These are phyloP conservation scores for Agrypnia vestita DNA, from an alignment of 1,140 invertebrate genomes.

Conservation along the genomic window DNA sequence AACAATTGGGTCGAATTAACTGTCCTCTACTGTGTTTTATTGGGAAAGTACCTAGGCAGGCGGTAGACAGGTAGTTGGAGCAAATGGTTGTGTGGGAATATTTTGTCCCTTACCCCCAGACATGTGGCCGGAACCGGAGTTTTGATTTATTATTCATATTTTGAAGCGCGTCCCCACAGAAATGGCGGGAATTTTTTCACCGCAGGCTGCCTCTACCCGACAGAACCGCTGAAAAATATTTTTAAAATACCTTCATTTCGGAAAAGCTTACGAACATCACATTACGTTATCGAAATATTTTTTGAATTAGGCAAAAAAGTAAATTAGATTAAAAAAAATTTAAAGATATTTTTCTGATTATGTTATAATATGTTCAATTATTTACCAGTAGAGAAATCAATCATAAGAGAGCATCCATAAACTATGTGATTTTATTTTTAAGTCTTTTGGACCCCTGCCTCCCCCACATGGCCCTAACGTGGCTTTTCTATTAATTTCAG, in stretches of 20 bases:
- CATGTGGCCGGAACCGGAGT: constrained; percentile 32
- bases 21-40: too few relatives aligned
- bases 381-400: too few relatives aligned
- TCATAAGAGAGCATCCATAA: too few relatives aligned
- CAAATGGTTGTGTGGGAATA: constrained; percentile 10
- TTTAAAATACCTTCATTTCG: neutral
- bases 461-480: too few relatives aligned
- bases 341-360: too few relatives aligned
- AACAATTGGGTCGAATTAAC: too few relatives aligned
- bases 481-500: too few relatives aligned
- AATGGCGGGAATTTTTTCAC: constrained; percentile 29
- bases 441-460: too few relatives aligned
- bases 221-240: constrained; percentile 3
- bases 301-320: neutral
- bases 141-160: constrained; percentile 51
- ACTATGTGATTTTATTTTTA: too few relatives aligned
- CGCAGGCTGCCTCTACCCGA: neutral
- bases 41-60: too few relatives aligned
- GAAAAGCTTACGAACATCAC: constrained; percentile 10
- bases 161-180: constrained; percentile 41
- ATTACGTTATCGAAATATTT: neutral
- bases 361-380: too few relatives aligned
- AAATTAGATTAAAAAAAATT: too few relatives aligned
- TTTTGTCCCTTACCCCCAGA: neutral
- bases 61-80: neutral